A percentile compares a stretch with the other conserved stretches of the same genome.
phyloP scores from a whole-genome alignment of 2,888 invertebrate genomes.

The Xanthorhoe spadicearia region DNA sequence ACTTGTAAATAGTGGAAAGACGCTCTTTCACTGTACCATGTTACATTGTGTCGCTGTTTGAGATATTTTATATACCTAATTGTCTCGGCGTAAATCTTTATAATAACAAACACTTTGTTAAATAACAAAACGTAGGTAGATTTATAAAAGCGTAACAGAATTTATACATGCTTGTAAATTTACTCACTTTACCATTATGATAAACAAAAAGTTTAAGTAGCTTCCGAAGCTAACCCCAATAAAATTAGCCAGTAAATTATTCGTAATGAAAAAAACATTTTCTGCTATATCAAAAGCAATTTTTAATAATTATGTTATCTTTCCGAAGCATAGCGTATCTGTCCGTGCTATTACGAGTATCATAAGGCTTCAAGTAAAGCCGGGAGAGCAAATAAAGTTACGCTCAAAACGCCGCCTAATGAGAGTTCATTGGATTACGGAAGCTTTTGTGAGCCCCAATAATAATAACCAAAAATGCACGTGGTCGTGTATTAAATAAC shows the following conservation, averaged over 20 bases:
- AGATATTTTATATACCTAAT: too few relatives aligned
- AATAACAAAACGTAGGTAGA: too few relatives aligned
- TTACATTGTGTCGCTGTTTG: conserved; percentile 5
- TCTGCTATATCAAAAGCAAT: conserved; percentile 74
- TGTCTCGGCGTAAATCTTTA: too few relatives aligned
- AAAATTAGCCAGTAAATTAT: conserved; percentile 40
- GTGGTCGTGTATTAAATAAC: conserved; percentile 80
- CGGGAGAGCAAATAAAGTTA: conserved; percentile 78
- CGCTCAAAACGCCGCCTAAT: conserved; percentile 76
- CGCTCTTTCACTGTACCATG: conserved; percentile 10
- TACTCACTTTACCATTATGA: not conserved
- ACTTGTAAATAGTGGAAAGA: conserved; percentile 35
- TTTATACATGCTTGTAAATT: not conserved
- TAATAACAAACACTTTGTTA: too few relatives aligned
- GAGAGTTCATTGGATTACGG: conserved; percentile 82
- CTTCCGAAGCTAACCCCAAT: conserved; percentile 12
- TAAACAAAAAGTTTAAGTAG: conserved; percentile 6
- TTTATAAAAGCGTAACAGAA: too few relatives aligned
- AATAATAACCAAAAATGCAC: conserved; percentile 84
- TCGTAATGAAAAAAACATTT: conserved; percentile 60
- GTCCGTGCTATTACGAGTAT: conserved; percentile 74
- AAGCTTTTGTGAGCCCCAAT: conserved; percentile 74
- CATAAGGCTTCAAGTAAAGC: conserved; percentile 72
- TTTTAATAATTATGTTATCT: conserved; percentile 81
- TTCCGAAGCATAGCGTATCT: conserved; percentile 63